These are phyloP conservation scores for Nicator chloris DNA, from an alignment of 2,113 vertebrate genomes.

Conservation along the genomic window DNA sequence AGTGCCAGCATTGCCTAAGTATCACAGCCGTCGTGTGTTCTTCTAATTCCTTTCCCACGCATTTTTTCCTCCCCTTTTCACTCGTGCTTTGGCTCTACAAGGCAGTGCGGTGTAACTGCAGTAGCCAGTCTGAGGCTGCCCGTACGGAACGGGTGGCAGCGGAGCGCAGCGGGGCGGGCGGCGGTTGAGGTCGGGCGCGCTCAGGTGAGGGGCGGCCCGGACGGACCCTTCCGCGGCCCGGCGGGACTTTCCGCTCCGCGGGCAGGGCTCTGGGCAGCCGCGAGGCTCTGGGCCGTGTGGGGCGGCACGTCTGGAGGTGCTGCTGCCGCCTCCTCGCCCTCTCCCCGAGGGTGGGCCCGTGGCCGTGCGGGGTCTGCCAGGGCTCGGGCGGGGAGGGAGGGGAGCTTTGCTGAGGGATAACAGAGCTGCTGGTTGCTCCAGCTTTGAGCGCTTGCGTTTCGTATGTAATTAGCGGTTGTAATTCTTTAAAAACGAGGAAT, in stretches of 20 bases:
- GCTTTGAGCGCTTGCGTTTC: not conserved
- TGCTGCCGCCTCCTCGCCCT: not conserved
- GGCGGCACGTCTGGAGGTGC: not conserved
- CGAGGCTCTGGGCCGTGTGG: not conserved
- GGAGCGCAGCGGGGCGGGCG: not conserved
- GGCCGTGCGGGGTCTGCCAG: not conserved
- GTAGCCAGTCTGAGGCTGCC: rapidly evolving
- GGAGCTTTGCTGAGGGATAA: rapidly evolving
- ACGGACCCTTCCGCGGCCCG: too few relatives aligned
- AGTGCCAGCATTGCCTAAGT: not conserved
- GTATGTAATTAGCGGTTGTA: not conserved
- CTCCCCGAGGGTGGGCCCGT: not conserved
- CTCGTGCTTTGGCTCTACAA: not conserved
- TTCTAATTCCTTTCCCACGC: too few relatives aligned
- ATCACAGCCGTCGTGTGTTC: too few relatives aligned
- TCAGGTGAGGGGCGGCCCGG: not conserved
- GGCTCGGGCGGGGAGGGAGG: too few relatives aligned
- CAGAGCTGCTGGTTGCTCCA: rapidly evolving
- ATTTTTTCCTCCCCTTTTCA: rapidly evolving
- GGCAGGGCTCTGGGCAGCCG: not conserved
- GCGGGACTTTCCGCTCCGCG: too few relatives aligned
- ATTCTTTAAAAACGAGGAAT: not conserved
- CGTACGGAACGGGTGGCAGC: too few relatives aligned
- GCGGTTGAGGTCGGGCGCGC: not conserved
- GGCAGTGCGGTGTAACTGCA: rapidly evolving